These are phyloP conservation scores for Rhizomys pruinosus DNA, from an alignment of 2,113 vertebrate genomes.

Conservation along the genomic window DNA sequence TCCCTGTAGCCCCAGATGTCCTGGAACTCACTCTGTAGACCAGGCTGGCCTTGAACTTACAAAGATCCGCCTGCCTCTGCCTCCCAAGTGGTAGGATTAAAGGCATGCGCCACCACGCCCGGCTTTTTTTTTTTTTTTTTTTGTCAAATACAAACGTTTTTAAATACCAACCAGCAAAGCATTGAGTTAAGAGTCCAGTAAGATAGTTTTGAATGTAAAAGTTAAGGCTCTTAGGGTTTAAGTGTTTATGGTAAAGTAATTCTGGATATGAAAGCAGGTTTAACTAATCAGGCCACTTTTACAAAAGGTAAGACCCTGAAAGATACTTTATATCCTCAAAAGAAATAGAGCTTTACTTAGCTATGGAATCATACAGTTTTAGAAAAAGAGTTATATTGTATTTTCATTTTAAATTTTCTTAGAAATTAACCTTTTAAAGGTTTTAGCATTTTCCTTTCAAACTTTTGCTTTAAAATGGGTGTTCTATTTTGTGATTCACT, in stretches of 20 bases:
- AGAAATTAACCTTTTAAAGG: slow-evolving; percentile 20
- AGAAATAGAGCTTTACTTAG: not conserved
- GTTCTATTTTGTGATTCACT: not conserved
- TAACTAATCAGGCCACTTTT: not conserved
- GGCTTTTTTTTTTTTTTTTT: not conserved
- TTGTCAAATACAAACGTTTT: not conserved
- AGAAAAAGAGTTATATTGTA: not conserved
- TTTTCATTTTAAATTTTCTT: not conserved
- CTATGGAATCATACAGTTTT: not conserved
- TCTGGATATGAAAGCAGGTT: not conserved
- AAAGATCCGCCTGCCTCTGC: no score
- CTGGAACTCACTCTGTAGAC: no score
- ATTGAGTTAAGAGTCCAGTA: slow-evolving; percentile 11
- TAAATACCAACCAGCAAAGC: not conserved
- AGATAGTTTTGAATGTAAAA: not conserved
- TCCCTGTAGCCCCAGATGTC: no score
- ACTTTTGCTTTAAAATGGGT: slow-evolving; percentile 17
- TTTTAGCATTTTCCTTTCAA: slow-evolving; percentile 7
- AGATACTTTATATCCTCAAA: not conserved
- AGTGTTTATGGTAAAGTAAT: not conserved
- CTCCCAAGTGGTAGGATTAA: no score
- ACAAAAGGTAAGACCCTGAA: not conserved
- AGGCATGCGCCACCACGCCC: no score
- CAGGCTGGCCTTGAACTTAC: no score
- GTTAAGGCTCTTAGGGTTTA: not conserved